A percentile compares a stretch with the other conserved stretches of the same genome.
These are phyloP conservation scores for Gnatocerus cornutus DNA, from an alignment of 2,888 invertebrate genomes.

Conservation along the genomic window DNA sequence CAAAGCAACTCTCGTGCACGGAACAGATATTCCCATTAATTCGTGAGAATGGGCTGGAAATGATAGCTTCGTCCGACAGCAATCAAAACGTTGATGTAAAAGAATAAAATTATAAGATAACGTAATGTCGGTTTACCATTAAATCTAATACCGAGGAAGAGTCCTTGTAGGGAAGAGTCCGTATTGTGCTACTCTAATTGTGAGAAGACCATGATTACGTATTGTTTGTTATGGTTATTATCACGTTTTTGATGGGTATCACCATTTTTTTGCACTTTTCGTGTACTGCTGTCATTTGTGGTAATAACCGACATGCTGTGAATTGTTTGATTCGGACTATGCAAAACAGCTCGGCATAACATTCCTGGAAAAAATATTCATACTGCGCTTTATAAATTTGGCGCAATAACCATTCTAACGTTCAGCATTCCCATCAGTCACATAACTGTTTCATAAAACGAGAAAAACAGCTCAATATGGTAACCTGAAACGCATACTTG, in stretches of 20 bases:
- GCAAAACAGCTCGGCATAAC: slow-evolving; percentile 6
- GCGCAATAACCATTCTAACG: slow-evolving; percentile 27
- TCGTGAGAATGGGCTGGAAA: slow-evolving; percentile 29
- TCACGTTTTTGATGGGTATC: slow-evolving; percentile 35
- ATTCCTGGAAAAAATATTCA: slow-evolving; percentile 16
- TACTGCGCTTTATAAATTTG: slow-evolving; percentile 16
- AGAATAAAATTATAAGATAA: slow-evolving; percentile 39
- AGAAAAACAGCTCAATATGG: slow-evolving; percentile 36
- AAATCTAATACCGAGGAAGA: slow-evolving; percentile 27
- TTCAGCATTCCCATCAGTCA: slow-evolving; percentile 17
- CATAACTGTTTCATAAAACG: slow-evolving; percentile 42
- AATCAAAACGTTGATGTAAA: slow-evolving; percentile 24
- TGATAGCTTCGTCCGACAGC: slow-evolving; percentile 17
- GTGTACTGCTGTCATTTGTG: slow-evolving; percentile 2
- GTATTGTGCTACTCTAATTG: slow-evolving; percentile 29
- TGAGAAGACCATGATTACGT: slow-evolving; percentile 25
- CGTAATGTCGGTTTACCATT: slow-evolving; percentile 27
- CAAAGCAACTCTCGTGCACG: slow-evolving; percentile 19
- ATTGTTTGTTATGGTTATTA: slow-evolving; percentile 37
- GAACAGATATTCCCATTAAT: slow-evolving; percentile 26
- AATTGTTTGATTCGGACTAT: neutral
- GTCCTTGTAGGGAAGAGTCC: slow-evolving; percentile 14
- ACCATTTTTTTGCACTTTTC: neutral
- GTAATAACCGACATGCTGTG: neutral
- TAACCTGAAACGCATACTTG: slow-evolving; percentile 16